These are phyloP conservation scores for Thymelicus acteon DNA, from an alignment of 2,888 invertebrate species.

Conservation along the genomic window DNA sequence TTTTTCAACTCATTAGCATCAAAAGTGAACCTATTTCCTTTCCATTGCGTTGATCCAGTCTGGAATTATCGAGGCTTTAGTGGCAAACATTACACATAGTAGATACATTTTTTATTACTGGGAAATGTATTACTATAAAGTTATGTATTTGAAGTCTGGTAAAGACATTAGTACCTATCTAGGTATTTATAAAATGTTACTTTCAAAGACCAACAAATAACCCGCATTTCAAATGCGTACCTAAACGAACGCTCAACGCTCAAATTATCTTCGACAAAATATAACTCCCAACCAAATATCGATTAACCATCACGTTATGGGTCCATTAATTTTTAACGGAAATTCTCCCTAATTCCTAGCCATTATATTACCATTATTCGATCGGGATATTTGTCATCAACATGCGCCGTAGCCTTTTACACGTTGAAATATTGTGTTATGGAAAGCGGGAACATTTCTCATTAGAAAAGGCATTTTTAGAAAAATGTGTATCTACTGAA, in stretches of 20 bases:
- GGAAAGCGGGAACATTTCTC: slow-evolving; percentile 16
- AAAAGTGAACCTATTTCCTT: no score
- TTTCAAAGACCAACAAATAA: neutral
- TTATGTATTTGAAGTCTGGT: no score
- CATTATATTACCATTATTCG: slow-evolving; percentile 67
- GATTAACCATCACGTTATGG: slow-evolving; percentile 73
- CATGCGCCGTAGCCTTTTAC: slow-evolving; percentile 50
- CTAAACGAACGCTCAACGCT: neutral
- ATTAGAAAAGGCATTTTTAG: no score
- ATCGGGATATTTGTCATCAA: slow-evolving; percentile 57
- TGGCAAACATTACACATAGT: no score
- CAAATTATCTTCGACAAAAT: neutral
- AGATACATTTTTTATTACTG: no score
- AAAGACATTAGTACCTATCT: no score
- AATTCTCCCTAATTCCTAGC: slow-evolving; percentile 65
- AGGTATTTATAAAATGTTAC: no score
- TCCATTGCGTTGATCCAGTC: no score
- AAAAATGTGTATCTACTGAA: no score
- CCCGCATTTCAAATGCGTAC: neutral
- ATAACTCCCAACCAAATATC: slow-evolving; percentile 51
- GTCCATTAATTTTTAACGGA: slow-evolving; percentile 75
- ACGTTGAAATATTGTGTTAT: slow-evolving; percentile 44
- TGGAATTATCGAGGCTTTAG: no score
- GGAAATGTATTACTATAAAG: no score
- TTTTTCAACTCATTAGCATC: no score